These are phyloP conservation scores for Nansenia antarctica DNA, from an alignment of 2,113 vertebrate species.

Conservation along the genomic window DNA sequence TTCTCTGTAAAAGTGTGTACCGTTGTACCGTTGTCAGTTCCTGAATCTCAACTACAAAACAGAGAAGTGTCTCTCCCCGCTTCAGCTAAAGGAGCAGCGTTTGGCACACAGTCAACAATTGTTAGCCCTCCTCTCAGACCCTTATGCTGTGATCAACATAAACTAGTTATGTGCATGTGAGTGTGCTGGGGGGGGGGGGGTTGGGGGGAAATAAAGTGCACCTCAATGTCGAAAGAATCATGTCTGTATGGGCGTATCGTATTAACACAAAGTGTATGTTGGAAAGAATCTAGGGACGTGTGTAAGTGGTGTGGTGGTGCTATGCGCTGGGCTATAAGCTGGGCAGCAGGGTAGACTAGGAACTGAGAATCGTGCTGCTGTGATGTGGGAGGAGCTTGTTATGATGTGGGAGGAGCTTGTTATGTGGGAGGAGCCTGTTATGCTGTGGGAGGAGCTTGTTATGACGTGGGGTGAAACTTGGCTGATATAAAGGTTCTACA, in stretches of 20 bases:
- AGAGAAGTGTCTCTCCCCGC: conserved; percentile 76
- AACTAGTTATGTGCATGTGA: conserved; percentile 42
- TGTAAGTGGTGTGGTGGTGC: conserved; percentile 34
- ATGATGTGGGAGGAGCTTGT: conserved; percentile 7
- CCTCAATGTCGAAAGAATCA: conserved; percentile 27
- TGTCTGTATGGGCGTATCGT: not conserved
- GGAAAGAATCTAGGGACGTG: too few relatives aligned
- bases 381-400: too few relatives aligned
- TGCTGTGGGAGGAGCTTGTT: conserved; percentile 24
- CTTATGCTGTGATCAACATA: conserved; percentile 21
- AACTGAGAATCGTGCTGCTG: not conserved
- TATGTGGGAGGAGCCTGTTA: too few relatives aligned
- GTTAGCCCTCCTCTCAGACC: conserved; percentile 34
- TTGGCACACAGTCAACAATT: conserved; percentile 65
- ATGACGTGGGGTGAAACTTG: conserved; percentile 58
- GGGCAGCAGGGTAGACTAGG: not conserved
- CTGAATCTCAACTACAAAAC: conserved; percentile 84
- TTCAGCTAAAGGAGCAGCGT: conserved; percentile 42
- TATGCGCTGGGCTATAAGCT: too few relatives aligned
- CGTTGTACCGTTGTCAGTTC: conserved; percentile 68
- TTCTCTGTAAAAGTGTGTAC: conserved; percentile 27
- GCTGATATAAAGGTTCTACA: conserved; percentile 86
- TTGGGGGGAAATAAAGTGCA: conserved; percentile 56
- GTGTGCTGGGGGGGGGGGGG: conserved; percentile 33
- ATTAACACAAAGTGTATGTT: too few relatives aligned